Base-by-base conservation (phyloP, 2,888 invertebrate genomes). In the Gibbula magus region DNA sequence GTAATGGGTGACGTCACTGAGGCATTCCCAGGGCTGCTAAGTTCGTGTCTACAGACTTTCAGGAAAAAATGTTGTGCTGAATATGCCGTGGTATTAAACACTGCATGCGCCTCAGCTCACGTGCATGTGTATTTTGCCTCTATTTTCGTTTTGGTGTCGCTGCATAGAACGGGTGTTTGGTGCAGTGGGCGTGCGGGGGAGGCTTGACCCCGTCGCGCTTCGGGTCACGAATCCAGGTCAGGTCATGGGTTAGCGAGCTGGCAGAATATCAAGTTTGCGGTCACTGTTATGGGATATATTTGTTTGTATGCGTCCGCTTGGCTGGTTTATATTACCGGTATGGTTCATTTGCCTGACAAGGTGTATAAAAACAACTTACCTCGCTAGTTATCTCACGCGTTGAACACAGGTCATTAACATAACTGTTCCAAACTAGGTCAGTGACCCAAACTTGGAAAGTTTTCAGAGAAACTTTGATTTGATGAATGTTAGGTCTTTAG, bases 141-240 rank as follows among this genome's bases (percentile, higher is more conserved):
- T 61, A 25, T 22, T 10, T 61, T 61, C 61, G 29, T 29, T 22
- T 61, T 20, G 18, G 25, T 25, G n/a, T 61, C 61, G 61, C 61
- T 25, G 22, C 13, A 4, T 10, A 22, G 25, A 61, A 29, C 22
- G 61, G 18, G 25, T 18, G 61, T 61, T 29, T 29, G 8, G 10
- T 61, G 51, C 45, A 25, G 74, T 74, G 74, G 51, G 51, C 22
- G 51, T 45, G 74, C 74, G 74, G 39, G 74, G 74, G 74, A 74
- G 74, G 74, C 20, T 35, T 39, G 74, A 45, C 25, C 45, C 74
- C 25, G 51, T 74, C 22, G 45, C 45, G 51, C 45, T 51, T 74
- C 61, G 51, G 74, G 74, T 74, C 74, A 74, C 51, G 39, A 74
- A 74, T 45, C 22, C 51, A 51, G 75, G 52, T 79, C 51, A 67